Conservation (phyloP, 2,113 vertebrate species). For the Etheostoma spectabile region DNA sequence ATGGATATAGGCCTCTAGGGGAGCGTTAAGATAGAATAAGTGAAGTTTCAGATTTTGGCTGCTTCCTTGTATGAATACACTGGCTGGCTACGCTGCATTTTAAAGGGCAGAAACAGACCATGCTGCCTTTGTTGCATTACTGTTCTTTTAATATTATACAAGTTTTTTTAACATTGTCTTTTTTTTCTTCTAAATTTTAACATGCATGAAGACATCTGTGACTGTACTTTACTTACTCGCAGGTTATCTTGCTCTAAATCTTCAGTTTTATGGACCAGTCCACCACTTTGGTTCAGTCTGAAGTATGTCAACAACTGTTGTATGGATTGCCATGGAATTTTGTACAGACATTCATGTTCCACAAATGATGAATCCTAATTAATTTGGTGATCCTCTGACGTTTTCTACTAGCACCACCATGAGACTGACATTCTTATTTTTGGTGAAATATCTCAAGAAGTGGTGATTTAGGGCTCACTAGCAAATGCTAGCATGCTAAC, state of each 20-base stretch:
- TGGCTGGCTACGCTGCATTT: constrained; percentile 5
- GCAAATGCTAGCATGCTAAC: neutral
- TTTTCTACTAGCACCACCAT: neutral
- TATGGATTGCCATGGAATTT: too few species aligned
- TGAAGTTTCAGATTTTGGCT: constrained; percentile 65
- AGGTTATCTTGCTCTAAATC: neutral
- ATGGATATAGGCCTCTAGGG: constrained; percentile 54
- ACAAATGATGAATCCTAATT: neutral
- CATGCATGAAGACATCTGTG: neutral
- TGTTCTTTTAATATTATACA: constrained; percentile 2
- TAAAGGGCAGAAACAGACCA: neutral
- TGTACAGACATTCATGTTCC: neutral
- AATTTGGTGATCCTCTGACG: neutral
- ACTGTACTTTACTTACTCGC: neutral
- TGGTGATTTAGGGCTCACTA: neutral
- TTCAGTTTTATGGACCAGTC: neutral
- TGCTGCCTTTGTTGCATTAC: neutral
- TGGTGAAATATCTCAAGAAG: neutral
- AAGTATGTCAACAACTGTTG: neutral
- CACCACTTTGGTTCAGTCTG: neutral
- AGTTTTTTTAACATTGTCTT: neutral
- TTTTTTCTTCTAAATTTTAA: neutral
- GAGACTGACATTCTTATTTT: neutral
- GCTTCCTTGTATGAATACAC: constrained; percentile 30
- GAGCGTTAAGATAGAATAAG: constrained; percentile 45